Evolutionary conservation across 2,113 vertebrate species (phyloP).

Genomic region (Balaenoptera acutorostrata): DNA sequence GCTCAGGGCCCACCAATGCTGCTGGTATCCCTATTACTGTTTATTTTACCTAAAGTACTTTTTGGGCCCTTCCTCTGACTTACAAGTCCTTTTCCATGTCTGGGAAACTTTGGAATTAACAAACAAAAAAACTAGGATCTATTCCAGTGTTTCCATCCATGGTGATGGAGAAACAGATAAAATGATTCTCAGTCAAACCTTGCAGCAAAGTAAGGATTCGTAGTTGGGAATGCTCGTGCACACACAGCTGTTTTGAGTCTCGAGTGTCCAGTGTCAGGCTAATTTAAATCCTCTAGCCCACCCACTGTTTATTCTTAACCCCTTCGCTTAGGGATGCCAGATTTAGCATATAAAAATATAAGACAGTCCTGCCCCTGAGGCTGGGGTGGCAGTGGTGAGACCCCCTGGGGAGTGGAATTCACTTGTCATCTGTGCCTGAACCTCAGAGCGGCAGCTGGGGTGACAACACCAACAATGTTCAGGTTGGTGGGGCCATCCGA

Average conservation of each 20-base stretch:
- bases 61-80: neutral
- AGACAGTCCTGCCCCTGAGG: neutral
- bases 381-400: too few relatives aligned
- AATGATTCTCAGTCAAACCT: neutral
- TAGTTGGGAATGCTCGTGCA: too few relatives aligned
- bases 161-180: neutral
- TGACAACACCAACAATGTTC: neutral
- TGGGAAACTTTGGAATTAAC: neutral
- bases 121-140: neutral
- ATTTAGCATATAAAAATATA: neutral
- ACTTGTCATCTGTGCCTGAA: neutral
- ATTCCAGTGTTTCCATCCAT: neutral
- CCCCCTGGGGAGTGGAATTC: neutral
- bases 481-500: neutral
- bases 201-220: neutral
- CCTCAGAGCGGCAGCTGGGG: neutral
- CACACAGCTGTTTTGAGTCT: neutral
- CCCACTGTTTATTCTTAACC: neutral
- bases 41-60: neutral
- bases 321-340: neutral
- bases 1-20: neutral
- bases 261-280: neutral
- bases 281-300: neutral
- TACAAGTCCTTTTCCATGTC: neutral
- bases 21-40: neutral